Percentiles rank a stretch among this genome's conserved stretches.
phyloP scores from a whole-genome alignment of 2,888 invertebrate species.

The Drosophila picticornis region DNA sequence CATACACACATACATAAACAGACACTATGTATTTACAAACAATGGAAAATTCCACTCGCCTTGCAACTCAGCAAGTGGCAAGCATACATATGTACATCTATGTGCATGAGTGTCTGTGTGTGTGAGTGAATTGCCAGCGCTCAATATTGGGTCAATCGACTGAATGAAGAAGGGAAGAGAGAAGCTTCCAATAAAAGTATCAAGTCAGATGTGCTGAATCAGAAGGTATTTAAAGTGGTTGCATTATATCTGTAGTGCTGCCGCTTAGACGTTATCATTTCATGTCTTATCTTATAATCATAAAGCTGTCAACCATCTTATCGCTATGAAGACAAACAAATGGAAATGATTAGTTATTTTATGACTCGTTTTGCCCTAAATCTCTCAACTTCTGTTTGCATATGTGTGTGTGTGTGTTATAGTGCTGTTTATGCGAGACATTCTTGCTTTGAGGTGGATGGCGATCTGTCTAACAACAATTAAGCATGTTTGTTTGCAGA shows the following conservation, averaged over 20 bases:
- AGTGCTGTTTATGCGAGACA: conserved; percentile 21
- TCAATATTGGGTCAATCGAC: conserved; percentile 49
- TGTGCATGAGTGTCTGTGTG: not conserved
- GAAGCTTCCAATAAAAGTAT: not conserved
- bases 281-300: conserved; percentile 45
- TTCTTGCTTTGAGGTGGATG: conserved; percentile 35
- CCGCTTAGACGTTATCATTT: conserved; percentile 38
- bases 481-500: conserved; percentile 46
- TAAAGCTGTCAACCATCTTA: conserved; percentile 55
- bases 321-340: conserved; percentile 44
- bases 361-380: conserved; percentile 46
- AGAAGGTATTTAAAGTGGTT: conserved; percentile 36
- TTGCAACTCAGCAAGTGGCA: conserved; percentile 59
- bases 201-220: conserved; percentile 26
- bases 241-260: conserved; percentile 23
- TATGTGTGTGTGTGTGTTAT: conserved; percentile 7
- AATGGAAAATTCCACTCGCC: conserved; percentile 74
- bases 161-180: not conserved
- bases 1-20: conserved; percentile 2
- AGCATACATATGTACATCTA: conserved; percentile 1
- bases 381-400: conserved; percentile 38
- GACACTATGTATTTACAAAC: conserved; percentile 46
- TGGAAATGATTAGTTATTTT: conserved; percentile 35
- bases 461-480: conserved; percentile 26
- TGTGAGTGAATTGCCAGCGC: conserved; percentile 10